Evolutionary conservation across 2,797 vertebrate genomes (phyloP), one percentile per base, ranked within the genome.

Genomic region (Catamblyrhynchus diadema): DNA sequence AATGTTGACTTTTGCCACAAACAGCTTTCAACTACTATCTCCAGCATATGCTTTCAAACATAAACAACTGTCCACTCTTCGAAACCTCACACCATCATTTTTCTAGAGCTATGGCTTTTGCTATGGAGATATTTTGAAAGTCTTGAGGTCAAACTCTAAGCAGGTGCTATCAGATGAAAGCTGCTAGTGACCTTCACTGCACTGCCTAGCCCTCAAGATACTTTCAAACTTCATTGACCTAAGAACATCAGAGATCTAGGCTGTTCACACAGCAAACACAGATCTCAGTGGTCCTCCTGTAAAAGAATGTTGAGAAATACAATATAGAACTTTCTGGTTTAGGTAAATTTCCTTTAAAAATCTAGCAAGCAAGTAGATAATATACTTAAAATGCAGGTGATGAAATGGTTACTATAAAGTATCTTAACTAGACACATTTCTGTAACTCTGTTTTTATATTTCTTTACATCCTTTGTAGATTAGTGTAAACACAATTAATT

Each of bases 401-500:
- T 51, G 8, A 95, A 97, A 93, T 70, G 27, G 86, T 96, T 97
- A 85, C 83, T 79, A 56, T 41, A 60, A 93, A 93, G 45, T 62
- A 72, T 53, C 45, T 74, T 67, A 94, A 80, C 70, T 74, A 94
- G 87, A 82, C 18, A 69, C 30, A 67, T 95, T 94, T 90, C 85
- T 94, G 41, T 82, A 71, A 64, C 28, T 90, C 66, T 92, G 18
- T 73, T 95, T 97, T 84, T 93, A 25, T 77, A 91, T 81, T 88
- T 90, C 78, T 95, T 94, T 87, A 80, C 41, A 80, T 84, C 74
- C 85, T 96, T 96, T 93, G 70, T 95, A 97, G 88, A 93, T 96
- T 89, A 95, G 60, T 0, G 28, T 91, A 97, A 97, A 97, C 79
- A 97, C 35, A 69, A 94, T 97, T 92, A 95, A 96, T 96, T 97